A percentile compares a stretch with the other conserved stretches of the same genome.
Conservation (phyloP, 2,888 invertebrate species). For the Mellilla xanthometata region DNA sequence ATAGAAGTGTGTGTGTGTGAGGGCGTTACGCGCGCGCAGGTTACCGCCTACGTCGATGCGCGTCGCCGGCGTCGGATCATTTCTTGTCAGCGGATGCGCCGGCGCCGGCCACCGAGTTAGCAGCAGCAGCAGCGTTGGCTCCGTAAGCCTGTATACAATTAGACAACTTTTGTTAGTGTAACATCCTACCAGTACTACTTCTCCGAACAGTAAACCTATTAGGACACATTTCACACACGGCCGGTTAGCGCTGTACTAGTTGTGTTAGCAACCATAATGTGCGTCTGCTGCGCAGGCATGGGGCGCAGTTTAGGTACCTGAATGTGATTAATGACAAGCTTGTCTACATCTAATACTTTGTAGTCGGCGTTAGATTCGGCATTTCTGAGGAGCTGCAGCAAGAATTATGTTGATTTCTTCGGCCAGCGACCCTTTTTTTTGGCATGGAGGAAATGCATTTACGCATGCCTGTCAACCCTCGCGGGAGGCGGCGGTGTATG, state of each 20-base stretch:
- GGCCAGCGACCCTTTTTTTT: no score
- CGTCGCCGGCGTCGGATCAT: conserved; percentile 14
- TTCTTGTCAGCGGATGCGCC: conserved; percentile 56
- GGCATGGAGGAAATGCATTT: no score
- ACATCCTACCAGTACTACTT: no score
- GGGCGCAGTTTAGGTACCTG: no score
- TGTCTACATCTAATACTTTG: conserved; percentile 98
- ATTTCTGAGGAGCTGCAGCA: conserved; percentile 97
- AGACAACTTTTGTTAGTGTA: no score
- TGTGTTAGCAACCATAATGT: no score
- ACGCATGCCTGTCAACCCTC: no score
- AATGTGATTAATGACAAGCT: conserved; percentile 98
- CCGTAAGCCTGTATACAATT: conserved; percentile 71
- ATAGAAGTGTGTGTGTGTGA: not conserved
- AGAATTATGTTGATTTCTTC: conserved; percentile 99
- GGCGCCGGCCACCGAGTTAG: conserved; percentile 25
- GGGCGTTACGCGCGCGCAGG: not conserved
- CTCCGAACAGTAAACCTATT: no score
- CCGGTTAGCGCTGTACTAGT: no score
- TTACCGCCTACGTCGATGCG: not conserved
- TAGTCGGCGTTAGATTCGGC: conserved; percentile 99
- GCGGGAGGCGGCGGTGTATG: no score
- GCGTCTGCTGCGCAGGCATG: no score
- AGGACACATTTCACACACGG: no score
- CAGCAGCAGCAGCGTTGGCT: conserved; percentile 32